Conservation (phyloP, 2,888 invertebrate species). For the Notodonta dromedarius region DNA sequence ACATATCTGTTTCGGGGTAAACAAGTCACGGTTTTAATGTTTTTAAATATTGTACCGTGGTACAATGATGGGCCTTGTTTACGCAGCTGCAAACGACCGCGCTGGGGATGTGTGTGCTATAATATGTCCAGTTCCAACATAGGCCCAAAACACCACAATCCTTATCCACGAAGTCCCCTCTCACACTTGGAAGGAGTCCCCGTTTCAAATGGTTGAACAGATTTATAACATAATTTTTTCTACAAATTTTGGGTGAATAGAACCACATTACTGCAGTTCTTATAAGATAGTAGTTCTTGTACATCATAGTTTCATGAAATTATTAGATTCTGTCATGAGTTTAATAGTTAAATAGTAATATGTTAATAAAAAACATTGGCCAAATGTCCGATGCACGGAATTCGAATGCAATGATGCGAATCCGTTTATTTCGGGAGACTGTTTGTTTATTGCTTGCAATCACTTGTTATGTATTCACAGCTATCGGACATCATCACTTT, state of each 20-base stretch:
- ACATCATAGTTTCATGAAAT: no score
- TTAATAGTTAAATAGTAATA: slow-evolving; percentile 13
- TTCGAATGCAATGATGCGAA: slow-evolving; percentile 34
- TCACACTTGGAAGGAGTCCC: no score
- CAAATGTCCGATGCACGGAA: slow-evolving; percentile 17
- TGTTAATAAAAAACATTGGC: slow-evolving; percentile 12
- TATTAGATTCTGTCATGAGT: slow-evolving; percentile 30
- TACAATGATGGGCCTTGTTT: slow-evolving; percentile 35
- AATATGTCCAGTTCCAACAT: slow-evolving; percentile 34
- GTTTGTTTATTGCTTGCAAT: slow-evolving; percentile 52
- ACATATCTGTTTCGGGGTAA: slow-evolving; percentile 14
- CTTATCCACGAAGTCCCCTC: no score
- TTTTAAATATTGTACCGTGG: slow-evolving; percentile 11
- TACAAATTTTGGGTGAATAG: no score
- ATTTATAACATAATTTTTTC: not conserved
- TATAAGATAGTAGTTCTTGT: no score
- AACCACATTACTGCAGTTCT: no score
- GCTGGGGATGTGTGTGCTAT: slow-evolving; percentile 51
- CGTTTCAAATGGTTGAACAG: no score
- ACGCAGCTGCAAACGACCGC: slow-evolving; percentile 41
- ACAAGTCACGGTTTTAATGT: slow-evolving; percentile 14
- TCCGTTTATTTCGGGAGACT: slow-evolving; percentile 49
- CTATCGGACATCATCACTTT: slow-evolving; percentile 9
- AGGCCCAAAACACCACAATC: not conserved
- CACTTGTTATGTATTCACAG: slow-evolving; percentile 46